Base-by-base conservation (phyloP, 2,888 invertebrate species). In the Microctonus hyperodae region DNA sequence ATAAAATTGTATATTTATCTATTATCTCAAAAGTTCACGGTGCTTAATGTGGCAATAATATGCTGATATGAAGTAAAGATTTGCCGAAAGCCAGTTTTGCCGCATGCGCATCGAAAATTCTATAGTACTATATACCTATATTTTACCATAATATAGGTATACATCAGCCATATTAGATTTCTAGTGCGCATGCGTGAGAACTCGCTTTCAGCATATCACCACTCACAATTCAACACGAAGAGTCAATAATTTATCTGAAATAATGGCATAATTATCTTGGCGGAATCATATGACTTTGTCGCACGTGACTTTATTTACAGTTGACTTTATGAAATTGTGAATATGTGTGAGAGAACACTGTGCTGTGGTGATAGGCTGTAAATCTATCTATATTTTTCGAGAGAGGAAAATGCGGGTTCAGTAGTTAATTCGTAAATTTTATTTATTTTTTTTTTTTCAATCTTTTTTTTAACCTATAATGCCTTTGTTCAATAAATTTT, bases 401-500 rank as follows among this genome's bases (percentile, higher is more conserved):
- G 76, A 76, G 72, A 20, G 44, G 13, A 37, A 3, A 2, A 81
- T 79, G 79, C 75, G 74, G 72, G 73, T 74, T 75, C 70, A 72
- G 68, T 73, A 73, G 71, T 69, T 69, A 67, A 66, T 71, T 71
- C 4, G 1, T 35, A 35, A 20, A 6, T 7, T 16, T 4, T 0
- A 44, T 6, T 16, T 5, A 5, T 20, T 16, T 20, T 37, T 3
- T 4, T 3, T n/a, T 44, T 44, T 71, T 11, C 57, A 13, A 65
- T 65, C 20, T 53, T 64, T 35, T 22, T 62, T 68, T 66, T 67
- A 69, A 70, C 71, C 77, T 82, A 87, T 85, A 85, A 92, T 92
- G 92, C 91, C 91, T 86, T 87, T 92, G 85, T 88, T 92, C 83
- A 90, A 91, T 82, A 91, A 90, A 87, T 85, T 92, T 76, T 90